Evolutionary conservation across 2,888 invertebrate species (phyloP).

Genomic region (Limulus polyphemus): DNA sequence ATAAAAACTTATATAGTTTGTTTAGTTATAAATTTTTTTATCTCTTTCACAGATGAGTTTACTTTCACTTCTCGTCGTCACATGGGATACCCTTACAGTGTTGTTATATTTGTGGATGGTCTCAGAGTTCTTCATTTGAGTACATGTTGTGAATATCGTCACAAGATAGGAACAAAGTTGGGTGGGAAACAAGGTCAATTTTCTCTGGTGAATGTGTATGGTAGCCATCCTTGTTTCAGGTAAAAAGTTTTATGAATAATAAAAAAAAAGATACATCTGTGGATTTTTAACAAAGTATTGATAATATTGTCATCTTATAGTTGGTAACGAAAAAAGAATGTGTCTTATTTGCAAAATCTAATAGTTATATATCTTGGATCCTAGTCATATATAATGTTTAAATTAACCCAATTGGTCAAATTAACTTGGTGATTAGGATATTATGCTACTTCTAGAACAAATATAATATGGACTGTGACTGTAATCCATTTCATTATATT

Average conservation of each 20-base stretch:
- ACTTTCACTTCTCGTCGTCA: conserved; percentile 38
- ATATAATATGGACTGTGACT: too few species aligned
- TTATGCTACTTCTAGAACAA: too few species aligned
- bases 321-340: too few species aligned
- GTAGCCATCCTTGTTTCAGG: conserved; percentile 30
- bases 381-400: too few species aligned
- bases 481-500: too few species aligned
- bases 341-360: too few species aligned
- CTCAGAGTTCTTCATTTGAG: conserved; percentile 37
- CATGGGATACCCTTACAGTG: conserved; percentile 38
- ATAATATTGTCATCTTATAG: too few species aligned
- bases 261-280: too few species aligned
- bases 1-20: background rate
- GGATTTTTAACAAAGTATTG: too few species aligned
- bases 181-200: conserved; percentile 39
- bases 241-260: conserved; percentile 1
- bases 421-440: too few species aligned
- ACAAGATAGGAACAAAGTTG: conserved; percentile 34
- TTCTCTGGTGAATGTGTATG: conserved; percentile 34
- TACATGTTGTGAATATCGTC: conserved; percentile 40
- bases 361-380: too few species aligned
- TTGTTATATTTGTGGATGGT: conserved; percentile 38
- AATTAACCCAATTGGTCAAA: too few species aligned
- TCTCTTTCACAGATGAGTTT: conserved; percentile 33
- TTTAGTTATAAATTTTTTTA: background rate